phyloP scores from a whole-genome alignment of 2,113 vertebrate genomes.

The Peromyscus polionotus region DNA sequence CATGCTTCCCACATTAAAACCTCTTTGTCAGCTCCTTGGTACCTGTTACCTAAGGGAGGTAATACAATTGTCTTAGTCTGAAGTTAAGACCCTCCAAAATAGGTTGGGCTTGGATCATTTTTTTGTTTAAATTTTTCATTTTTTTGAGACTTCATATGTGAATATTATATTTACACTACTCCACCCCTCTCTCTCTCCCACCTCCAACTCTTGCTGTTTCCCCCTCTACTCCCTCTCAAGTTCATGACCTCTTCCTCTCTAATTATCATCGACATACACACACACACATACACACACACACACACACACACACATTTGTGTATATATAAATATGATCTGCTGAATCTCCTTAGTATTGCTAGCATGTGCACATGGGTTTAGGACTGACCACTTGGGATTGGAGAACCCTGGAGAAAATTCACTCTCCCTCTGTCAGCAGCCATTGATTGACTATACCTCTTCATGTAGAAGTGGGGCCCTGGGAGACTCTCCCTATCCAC shows the following conservation, averaged over 20 bases:
- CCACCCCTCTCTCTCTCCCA: not conserved
- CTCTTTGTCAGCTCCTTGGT: not conserved
- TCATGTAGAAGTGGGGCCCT: not conserved
- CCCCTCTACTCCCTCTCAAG: not conserved
- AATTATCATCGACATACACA: not conserved
- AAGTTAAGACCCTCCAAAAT: not conserved
- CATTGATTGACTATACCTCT: not conserved
- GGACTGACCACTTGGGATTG: not conserved
- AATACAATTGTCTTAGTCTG: not conserved
- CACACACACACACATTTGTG: too few species aligned
- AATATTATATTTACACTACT: not conserved
- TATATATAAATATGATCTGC: not conserved
- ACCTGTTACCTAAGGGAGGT: not conserved
- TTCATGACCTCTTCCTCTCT: not conserved
- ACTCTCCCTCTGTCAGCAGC: not conserved
- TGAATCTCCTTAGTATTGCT: not conserved
- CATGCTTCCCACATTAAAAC: constrained; percentile 24
- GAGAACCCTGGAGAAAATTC: not conserved
- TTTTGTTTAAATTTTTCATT: not conserved
- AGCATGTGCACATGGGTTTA: not conserved
- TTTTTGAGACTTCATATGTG: not conserved
- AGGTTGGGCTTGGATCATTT: not conserved
- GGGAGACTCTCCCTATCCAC: too few species aligned
- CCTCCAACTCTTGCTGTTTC: not conserved
- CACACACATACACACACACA: too few species aligned